A percentile compares a stretch with the other conserved stretches of the same genome.
Evolutionary conservation across 64 coral and sea anemone genomes (phyloP).

Genomic region (Platygyra sinensis): DNA sequence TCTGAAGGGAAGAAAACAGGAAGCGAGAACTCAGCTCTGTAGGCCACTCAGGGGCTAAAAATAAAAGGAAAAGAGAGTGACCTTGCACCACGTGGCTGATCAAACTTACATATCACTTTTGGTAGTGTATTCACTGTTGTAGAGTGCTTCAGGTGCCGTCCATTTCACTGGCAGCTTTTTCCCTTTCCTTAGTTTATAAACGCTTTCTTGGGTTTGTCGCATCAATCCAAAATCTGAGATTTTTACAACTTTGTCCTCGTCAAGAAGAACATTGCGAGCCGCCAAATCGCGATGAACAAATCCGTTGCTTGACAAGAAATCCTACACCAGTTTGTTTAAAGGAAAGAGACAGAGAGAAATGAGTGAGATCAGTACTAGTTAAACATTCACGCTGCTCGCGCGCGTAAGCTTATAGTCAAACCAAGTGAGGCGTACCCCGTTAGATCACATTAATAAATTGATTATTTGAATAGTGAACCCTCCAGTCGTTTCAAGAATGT

Average conservation of each 20-base stretch:
- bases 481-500: too few relatives aligned
- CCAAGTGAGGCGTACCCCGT: too few relatives aligned
- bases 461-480: too few relatives aligned
- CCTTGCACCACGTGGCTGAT: neutral
- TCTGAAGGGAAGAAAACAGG: too few relatives aligned
- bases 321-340: neutral
- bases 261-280: slow-evolving; percentile 41
- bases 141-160: slow-evolving; percentile 51
- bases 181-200: slow-evolving; percentile 7
- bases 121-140: slow-evolving; percentile 11
- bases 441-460: too few relatives aligned
- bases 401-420: neutral
- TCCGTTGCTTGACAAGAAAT: neutral
- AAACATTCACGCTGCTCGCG: neutral
- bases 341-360: neutral
- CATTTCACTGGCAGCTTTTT: slow-evolving; percentile 48
- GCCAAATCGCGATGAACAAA: slow-evolving; percentile 61
- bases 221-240: slow-evolving; percentile 57
- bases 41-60: slow-evolving; percentile 10
- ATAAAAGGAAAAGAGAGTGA: too few relatives aligned
- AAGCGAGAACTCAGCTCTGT: neutral
- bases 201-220: neutral
- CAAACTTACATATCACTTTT: slow-evolving; percentile 57
- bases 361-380: neutral
- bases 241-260: slow-evolving; percentile 40